Conservation (phyloP, 2,888 invertebrate species). For the Brenthis ino region DNA sequence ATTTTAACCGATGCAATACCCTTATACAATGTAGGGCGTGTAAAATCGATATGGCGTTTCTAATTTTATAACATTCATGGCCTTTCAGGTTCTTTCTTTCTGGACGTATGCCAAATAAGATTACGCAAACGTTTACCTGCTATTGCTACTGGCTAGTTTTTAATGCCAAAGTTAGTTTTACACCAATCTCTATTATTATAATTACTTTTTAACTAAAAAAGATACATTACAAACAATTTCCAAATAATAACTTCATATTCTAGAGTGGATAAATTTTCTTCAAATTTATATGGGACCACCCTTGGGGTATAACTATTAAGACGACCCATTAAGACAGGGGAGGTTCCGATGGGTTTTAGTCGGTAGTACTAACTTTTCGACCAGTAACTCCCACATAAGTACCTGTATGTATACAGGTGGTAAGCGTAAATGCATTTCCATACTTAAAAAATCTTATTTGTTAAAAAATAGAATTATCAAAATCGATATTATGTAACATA, state of each 20-base stretch:
- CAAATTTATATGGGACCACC: too few species aligned
- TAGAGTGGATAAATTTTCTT: neutral
- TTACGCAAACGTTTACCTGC: conserved; percentile 30
- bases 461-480: too few species aligned
- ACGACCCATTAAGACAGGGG: too few species aligned
- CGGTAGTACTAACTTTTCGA: too few species aligned
- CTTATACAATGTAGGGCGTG: conserved; percentile 26
- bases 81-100: conserved; percentile 37
- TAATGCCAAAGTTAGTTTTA: conserved; percentile 17
- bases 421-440: too few species aligned
- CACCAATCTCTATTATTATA: conserved; percentile 13
- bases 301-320: too few species aligned
- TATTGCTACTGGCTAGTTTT: conserved; percentile 17
- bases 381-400: too few species aligned
- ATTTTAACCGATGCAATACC: conserved; percentile 11
- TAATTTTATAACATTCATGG: conserved; percentile 40
- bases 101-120: conserved; percentile 36
- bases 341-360: too few species aligned
- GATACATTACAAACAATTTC: neutral
- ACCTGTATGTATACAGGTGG: too few species aligned
- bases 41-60: conserved; percentile 38
- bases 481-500: too few species aligned
- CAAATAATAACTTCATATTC: neutral
- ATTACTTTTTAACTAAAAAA: neutral
- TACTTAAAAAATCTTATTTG: too few species aligned